Evolutionary conservation across 1,140 invertebrate genomes (phyloP).

Genomic region (Episyrphus balteatus): DNA sequence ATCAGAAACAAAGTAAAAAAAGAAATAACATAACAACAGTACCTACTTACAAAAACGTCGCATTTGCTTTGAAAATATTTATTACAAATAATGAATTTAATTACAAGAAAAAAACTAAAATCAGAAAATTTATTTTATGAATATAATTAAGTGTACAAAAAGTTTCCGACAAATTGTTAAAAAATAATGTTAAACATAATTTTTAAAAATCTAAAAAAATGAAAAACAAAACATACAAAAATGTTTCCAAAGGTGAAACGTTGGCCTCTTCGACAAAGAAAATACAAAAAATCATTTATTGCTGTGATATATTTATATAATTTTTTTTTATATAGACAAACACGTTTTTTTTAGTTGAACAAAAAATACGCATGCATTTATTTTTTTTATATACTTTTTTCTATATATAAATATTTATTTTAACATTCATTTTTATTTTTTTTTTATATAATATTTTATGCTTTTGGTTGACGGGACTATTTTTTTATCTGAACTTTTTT

Average conservation of each 20-base stretch:
- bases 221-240: no score
- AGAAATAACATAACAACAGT: not conserved
- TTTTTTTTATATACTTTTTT: constrained; percentile 17
- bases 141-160: no score
- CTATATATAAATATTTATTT: constrained; percentile 8
- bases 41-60: not conserved
- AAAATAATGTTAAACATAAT: not conserved
- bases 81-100: no score
- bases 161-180: no score
- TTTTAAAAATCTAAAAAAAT: not conserved
- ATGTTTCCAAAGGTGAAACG: not conserved
- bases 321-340: not conserved
- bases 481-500: constrained; percentile 22
- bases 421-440: constrained; percentile 24
- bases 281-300: not conserved
- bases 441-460: constrained; percentile 9
- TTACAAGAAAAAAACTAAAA: not conserved
- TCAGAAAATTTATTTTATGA: no score
- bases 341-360: not conserved
- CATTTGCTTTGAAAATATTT: no score
- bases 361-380: constrained; percentile 34
- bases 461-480: constrained; percentile 37
- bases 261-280: not conserved
- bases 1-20: no score
- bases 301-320: not conserved